Base-by-base conservation (phyloP, 2,113 vertebrate genomes). In the Callipepla squamata region DNA sequence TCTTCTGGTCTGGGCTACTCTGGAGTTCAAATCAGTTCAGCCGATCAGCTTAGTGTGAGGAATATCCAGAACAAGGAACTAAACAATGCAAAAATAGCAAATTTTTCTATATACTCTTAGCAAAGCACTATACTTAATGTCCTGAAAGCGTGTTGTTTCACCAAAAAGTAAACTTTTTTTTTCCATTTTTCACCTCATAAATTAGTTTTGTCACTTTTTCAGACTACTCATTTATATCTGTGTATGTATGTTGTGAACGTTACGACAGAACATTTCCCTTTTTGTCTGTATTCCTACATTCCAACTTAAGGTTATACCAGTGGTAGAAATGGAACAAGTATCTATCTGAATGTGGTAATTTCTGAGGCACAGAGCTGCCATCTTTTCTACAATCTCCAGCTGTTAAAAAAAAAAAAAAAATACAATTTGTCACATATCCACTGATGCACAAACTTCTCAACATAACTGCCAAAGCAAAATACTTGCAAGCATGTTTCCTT, bases 121-220 rank as follows among this genome's bases (percentile, higher is more conserved):
- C 55, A 48, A 84, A 76, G 38, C 62, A 57, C n/a, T 77, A 57
- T 5, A 70, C 16, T 51, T 38, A 38, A 34, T 14, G 25, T 23
- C 21, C 47, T 50, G 28, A 72, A 17, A 63, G 23, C 9, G 15
- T 6, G 11, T 7, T 50, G 32, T 72, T 76, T 74, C 58, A 90
- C 20, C 1, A 26, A 79, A 45, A 61, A 19, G 1, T 1, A 2
- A 36, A 48, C 6, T 40, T 2, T n/a, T 7, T 36, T 7, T 67
- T 81, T 48, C 8, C 48, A 42, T 28, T 57, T 80, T 76, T 77
- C 19, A 80, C 25, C 25, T 65, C 3, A 73, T 32, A 67, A 59
- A 92, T 26, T 19, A 34, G 9, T 70, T 93, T 68, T 55, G 38
- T 50, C 8, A 50, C 40, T 59, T 85, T 72, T 58, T 87, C 42